Evolutionary conservation across 2,888 invertebrate species (phyloP).

Genomic region (Drosophila formosana): DNA sequence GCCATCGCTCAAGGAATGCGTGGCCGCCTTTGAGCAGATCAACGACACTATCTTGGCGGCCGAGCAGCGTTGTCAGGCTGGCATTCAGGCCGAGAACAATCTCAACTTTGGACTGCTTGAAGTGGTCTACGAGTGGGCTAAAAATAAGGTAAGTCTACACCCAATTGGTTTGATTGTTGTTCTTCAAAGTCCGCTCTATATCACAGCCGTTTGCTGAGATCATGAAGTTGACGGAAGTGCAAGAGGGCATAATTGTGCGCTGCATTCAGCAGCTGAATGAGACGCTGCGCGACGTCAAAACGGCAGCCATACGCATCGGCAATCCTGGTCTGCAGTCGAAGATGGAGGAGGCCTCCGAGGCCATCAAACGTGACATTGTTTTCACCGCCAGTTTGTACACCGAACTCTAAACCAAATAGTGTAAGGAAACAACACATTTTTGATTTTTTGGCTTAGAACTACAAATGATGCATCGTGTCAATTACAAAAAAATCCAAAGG

Average conservation of each 20-base stretch:
- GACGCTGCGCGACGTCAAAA: constrained; percentile 93
- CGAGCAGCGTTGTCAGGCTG: constrained; percentile 86
- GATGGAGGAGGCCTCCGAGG: constrained; percentile 97
- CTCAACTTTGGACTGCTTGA: constrained; percentile 96
- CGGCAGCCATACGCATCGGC: constrained; percentile 96
- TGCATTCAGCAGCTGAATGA: constrained; percentile 99
- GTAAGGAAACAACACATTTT: constrained; percentile 13
- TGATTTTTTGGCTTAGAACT: constrained; percentile 54
- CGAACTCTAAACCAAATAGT: constrained; percentile 61
- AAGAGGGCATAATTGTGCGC: constrained; percentile 98
- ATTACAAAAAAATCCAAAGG: constrained; percentile 66
- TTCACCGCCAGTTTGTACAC: constrained; percentile 99
- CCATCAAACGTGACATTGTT: constrained; percentile 98
- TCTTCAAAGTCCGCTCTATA: constrained; percentile 1
- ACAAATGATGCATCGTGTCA: constrained; percentile 69
- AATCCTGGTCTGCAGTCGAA: constrained; percentile 96
- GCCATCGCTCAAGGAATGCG: constrained; percentile 86
- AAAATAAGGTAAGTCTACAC: constrained; percentile 89
- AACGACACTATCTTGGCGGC: constrained; percentile 89
- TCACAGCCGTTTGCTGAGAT: constrained; percentile 95
- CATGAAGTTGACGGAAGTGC: constrained; percentile 95
- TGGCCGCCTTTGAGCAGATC: constrained; percentile 89
- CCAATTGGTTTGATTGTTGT: background rate
- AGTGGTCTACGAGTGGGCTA: constrained; percentile 98
- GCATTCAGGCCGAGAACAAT: constrained; percentile 86